Base-by-base conservation (phyloP, 2,113 vertebrate genomes). In the Gymnobelideus leadbeateri region DNA sequence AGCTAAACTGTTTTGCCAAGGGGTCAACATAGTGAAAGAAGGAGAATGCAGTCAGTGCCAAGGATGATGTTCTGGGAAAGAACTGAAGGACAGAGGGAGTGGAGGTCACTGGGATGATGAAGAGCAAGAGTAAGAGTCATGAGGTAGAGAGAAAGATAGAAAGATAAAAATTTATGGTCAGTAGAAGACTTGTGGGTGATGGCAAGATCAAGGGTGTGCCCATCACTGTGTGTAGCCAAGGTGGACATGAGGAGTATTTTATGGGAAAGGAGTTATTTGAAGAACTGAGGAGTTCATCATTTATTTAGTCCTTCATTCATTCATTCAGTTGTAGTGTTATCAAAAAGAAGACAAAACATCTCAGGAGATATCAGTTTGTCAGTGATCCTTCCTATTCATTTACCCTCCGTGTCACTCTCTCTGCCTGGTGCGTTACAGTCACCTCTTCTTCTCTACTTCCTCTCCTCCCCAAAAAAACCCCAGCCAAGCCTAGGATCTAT, bases 331-430 rank as follows among this genome's bases (percentile, higher is more conserved):
- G 31, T 92, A 51, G 31, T 92, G 57, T 26, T 92, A 94, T 95
- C 51, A 84, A 52, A 95, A 90, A 57, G 68, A 51, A 47, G 84
- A 93, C 51, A 31, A 52, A 91, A 91, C 12, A 51, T 92, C 51
- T 53, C 57, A 91, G 51, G 37, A 25, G 12, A 61, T 50, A 43
- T 91, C 3, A 68, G 37, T 37, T 68, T 68, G 31, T 68, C 28
- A 68, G 31, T 37, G 31, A 68, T 1, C 28, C 57, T 68, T 68
- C 28, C 57, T 68, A 68, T 68, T 68, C 4, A 12, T 68, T 68
- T 37, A 14, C 57, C 28, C 26, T 61, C 55, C 26, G 3, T 11
- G 11, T 61, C 28, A 61, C 11, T 61, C 55, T 61, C 55, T 37
- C 11, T 68, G 37, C 57, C 57, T 68, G 57, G 12, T 68, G 11